Base-by-base conservation (phyloP, 2,888 invertebrate species). In the Argyresthia albistria region DNA sequence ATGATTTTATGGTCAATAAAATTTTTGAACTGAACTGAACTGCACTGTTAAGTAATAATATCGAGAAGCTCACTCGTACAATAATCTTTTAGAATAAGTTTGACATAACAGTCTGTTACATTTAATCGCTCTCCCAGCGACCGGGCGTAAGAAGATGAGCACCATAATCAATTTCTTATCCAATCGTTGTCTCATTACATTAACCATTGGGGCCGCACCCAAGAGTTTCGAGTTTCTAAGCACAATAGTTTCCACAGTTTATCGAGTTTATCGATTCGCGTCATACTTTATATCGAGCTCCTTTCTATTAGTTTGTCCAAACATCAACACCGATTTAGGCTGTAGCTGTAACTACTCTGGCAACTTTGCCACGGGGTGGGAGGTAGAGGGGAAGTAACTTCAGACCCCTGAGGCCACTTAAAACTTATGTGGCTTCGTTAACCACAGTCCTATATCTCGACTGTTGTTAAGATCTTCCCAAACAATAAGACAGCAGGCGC, bases 351-450 rank as follows among this genome's bases (percentile, higher is more conserved):
- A 4, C 25, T 69, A 63, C 73, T 74, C 76, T 79, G 78, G 82
- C 79, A 82, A 84, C 76, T 83, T 79, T 73, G 78, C 78, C 78
- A 25, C 25, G 25, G 6, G 25, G 74, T 73, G 63, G 64, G 70
- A 78, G 76, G 77, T 79, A 81, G 82, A 80, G 73, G 70, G 69
- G 65, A 62, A 62, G 63, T 60, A 82, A 81, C 80, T 83, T 76
- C 62, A 62, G 61, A 59, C 78, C 75, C 80, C 68, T 57, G 80
- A 71, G 83, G 79, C 82, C 80, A 83, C 81, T 84, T 84, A 77
- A 81, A 84, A 83, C 81, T 84, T 84, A 74, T 76, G 78, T 82
- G 80, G 79, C 81, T 84, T 80, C 73, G 79, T 78, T 80, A 78
- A 73, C 76, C 78, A 74, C 74, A 72, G 74, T 67, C 69, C 58